Percentiles rank a stretch among this genome's conserved stretches.
These are phyloP conservation scores for Branchellion lobata DNA, from an alignment of 2,888 invertebrate species.

Conservation along the genomic window DNA sequence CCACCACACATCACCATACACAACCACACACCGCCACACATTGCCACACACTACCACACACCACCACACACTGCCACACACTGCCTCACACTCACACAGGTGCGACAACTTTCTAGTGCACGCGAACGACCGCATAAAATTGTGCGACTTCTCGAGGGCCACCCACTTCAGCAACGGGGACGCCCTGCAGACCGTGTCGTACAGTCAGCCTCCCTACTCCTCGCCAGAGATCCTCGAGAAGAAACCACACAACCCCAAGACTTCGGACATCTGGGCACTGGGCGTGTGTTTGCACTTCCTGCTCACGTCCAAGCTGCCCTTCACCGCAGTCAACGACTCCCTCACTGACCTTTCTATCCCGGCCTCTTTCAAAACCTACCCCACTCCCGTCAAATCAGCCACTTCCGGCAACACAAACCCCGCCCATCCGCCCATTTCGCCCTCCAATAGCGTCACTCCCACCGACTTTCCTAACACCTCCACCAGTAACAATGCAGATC, in stretches of 20 bases:
- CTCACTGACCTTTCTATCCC: not conserved
- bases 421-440: not conserved
- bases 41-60: too few species aligned
- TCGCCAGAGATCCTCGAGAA: conserved; percentile 57
- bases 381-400: not conserved
- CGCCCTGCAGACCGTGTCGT: conserved; percentile 53
- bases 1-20: too few species aligned
- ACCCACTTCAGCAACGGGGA: conserved; percentile 53
- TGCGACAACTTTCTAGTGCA: conserved; percentile 57
- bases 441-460: too few species aligned
- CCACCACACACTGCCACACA: too few species aligned
- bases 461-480: too few species aligned
- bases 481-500: too few species aligned
- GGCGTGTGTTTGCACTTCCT: conserved; percentile 56
- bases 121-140: conserved; percentile 54
- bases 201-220: conserved; percentile 53
- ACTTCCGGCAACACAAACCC: not conserved
- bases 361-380: not conserved
- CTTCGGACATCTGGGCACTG: conserved; percentile 57
- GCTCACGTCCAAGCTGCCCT: conserved; percentile 56
- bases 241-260: conserved; percentile 55
- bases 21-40: too few species aligned
- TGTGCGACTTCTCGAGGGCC: conserved; percentile 57
- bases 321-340: conserved; percentile 50
- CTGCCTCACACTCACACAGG: not conserved